phyloP scores from a whole-genome alignment of 1,140 invertebrate species.

The Charaxes varanes region DNA sequence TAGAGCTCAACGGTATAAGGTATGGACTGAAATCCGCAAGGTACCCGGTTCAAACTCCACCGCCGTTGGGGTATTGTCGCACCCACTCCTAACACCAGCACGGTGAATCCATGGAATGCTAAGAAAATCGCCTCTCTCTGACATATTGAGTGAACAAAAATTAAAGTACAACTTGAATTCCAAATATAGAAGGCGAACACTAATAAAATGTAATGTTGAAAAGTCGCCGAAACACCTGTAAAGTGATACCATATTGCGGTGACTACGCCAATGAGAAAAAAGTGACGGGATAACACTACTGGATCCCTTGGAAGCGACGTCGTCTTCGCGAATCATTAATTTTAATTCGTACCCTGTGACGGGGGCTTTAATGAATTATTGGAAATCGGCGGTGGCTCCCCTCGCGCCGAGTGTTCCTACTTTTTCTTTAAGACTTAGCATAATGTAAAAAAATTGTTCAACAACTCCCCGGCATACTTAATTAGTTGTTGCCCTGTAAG shows the following conservation, averaged over 20 bases:
- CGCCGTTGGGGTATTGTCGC: no score
- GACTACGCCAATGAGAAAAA: slow-evolving; percentile 59
- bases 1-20: no score
- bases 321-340: slow-evolving; percentile 70
- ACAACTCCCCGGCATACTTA: slow-evolving; percentile 65
- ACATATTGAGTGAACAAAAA: no score
- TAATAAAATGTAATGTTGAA: slow-evolving; percentile 21
- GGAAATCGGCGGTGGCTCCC: slow-evolving; percentile 61
- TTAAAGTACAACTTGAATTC: no score
- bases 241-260: slow-evolving; percentile 33
- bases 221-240: slow-evolving; percentile 45
- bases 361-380: slow-evolving; percentile 70
- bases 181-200: slow-evolving; percentile 2
- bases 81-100: no score
- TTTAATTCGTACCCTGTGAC: slow-evolving; percentile 70
- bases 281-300: slow-evolving; percentile 58
- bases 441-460: slow-evolving; percentile 72
- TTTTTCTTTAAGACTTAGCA: slow-evolving; percentile 69
- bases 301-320: slow-evolving; percentile 46
- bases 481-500: slow-evolving; percentile 67
- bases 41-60: no score
- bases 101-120: no score
- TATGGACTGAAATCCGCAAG: no score
- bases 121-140: no score
- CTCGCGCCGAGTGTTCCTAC: slow-evolving; percentile 41